Evolutionary conservation across 2,797 vertebrate species (phyloP).

Genomic region (Kryptopterus vitreolus): DNA sequence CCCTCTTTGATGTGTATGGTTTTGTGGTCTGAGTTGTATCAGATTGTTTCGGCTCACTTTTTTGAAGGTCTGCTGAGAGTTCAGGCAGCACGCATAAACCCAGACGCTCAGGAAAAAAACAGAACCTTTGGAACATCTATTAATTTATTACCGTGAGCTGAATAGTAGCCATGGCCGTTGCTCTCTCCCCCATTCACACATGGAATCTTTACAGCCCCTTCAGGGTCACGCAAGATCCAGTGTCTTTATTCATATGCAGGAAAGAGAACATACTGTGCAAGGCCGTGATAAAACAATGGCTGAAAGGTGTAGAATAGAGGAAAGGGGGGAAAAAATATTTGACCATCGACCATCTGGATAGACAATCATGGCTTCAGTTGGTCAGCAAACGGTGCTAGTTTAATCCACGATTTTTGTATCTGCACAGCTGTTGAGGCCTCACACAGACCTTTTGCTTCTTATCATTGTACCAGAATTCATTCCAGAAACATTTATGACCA

Average conservation of each 20-base stretch:
- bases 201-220: slow-evolving; percentile 55
- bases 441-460: slow-evolving; percentile 47
- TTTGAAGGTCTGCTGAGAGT: slow-evolving; percentile 47
- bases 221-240: slow-evolving; percentile 64
- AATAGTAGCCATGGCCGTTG: slow-evolving; percentile 60
- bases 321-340: slow-evolving; percentile 74
- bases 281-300: slow-evolving; percentile 67
- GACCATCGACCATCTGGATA: slow-evolving; percentile 74
- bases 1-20: slow-evolving; percentile 45
- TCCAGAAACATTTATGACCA: slow-evolving; percentile 42
- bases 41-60: slow-evolving; percentile 45
- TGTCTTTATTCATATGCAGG: slow-evolving; percentile 28
- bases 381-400: slow-evolving; percentile 63
- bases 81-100: slow-evolving; percentile 48
- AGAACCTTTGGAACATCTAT: slow-evolving; percentile 40
- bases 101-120: slow-evolving; percentile 34
- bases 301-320: slow-evolving; percentile 69
- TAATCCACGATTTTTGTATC: slow-evolving; percentile 64
- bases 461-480: slow-evolving; percentile 55
- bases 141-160: slow-evolving; percentile 71
- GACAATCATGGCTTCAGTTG: slow-evolving; percentile 64
- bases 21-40: slow-evolving; percentile 50
- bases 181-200: slow-evolving; percentile 53
- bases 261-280: slow-evolving; percentile 38
- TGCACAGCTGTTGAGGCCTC: slow-evolving; percentile 61